Conservation (phyloP, 1,140 invertebrate genomes). For the Portunus trituberculatus region DNA sequence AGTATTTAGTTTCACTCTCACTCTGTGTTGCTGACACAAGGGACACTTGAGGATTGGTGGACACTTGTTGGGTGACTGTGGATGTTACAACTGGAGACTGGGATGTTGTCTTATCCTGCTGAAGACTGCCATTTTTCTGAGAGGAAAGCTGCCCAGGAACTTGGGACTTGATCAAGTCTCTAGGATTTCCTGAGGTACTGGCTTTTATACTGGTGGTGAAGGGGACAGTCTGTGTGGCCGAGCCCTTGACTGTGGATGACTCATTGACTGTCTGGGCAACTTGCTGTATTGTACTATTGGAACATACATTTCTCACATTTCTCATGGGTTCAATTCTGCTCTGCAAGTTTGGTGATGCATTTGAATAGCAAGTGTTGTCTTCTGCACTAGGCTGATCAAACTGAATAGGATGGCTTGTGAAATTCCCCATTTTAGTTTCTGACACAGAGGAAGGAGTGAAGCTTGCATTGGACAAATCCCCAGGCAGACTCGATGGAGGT, state of each 20-base stretch:
- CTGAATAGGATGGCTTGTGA: conserved; percentile 18
- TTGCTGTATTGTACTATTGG: neutral
- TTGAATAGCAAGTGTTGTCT: neutral
- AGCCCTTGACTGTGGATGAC: neutral
- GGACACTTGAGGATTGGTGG: conserved; percentile 29
- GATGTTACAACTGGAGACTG: conserved; percentile 59
- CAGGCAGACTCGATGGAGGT: neutral
- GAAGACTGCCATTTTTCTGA: conserved; percentile 50
- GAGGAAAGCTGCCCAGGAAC: neutral
- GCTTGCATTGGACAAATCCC: neutral
- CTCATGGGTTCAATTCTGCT: neutral
- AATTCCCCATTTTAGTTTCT: conserved; percentile 32
- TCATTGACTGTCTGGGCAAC: neutral
- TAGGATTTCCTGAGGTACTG: conserved; percentile 36
- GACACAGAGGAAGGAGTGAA: conserved; percentile 5
- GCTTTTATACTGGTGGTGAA: conserved; percentile 8
- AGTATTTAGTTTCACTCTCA: conserved; percentile 33
- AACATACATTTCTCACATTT: neutral
- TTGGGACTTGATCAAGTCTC: conserved; percentile 5
- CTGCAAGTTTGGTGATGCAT: neutral
- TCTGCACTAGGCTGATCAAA: neutral
- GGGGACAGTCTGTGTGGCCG: neutral
- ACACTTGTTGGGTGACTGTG: conserved; percentile 53
- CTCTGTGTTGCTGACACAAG: conserved; percentile 28
- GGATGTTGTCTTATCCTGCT: conserved; percentile 53